phyloP scores from a whole-genome alignment of 2,797 vertebrate genomes.

The Menidia menidia region DNA sequence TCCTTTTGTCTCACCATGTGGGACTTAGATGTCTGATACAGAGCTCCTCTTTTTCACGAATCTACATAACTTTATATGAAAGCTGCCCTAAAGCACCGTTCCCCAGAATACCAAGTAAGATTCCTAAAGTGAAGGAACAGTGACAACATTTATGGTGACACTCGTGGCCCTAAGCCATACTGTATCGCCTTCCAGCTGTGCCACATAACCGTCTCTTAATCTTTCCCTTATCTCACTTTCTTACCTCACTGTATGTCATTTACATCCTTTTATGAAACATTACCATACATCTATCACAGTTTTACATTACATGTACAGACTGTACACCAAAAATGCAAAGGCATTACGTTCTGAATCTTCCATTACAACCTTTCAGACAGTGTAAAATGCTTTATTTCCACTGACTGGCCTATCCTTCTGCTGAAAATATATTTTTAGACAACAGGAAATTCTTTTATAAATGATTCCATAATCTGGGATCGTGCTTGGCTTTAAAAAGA shows the following conservation, averaged over 20 bases:
- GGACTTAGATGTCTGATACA: neutral
- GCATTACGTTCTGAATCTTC: slow-evolving; percentile 11
- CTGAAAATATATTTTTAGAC: slow-evolving; percentile 56
- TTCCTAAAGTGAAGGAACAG: slow-evolving; percentile 13
- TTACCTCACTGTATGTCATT: slow-evolving; percentile 9
- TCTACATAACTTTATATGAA: slow-evolving; percentile 19
- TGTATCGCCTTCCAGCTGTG: slow-evolving; percentile 21
- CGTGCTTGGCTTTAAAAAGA: slow-evolving; percentile 67
- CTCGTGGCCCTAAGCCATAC: slow-evolving; percentile 26
- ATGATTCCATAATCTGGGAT: slow-evolving; percentile 73
- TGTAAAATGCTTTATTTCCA: slow-evolving; percentile 21
- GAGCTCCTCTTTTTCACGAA: slow-evolving; percentile 2
- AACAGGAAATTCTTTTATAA: slow-evolving; percentile 59
- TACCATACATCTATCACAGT: neutral
- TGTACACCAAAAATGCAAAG: slow-evolving; percentile 8
- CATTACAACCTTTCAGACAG: slow-evolving; percentile 10
- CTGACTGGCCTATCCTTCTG: slow-evolving; percentile 57
- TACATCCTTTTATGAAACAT: slow-evolving; percentile 4
- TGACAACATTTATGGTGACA: slow-evolving; percentile 28
- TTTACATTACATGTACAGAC: neutral
- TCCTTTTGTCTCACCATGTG: neutral
- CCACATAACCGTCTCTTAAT: slow-evolving; percentile 22
- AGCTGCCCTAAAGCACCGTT: slow-evolving; percentile 20
- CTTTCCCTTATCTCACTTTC: slow-evolving; percentile 10
- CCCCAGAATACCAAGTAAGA: slow-evolving; percentile 13